Percentiles rank a stretch among this genome's conserved stretches.
Evolutionary conservation across 2,888 invertebrate species (phyloP).

Genomic region (Drosophila monieri): DNA sequence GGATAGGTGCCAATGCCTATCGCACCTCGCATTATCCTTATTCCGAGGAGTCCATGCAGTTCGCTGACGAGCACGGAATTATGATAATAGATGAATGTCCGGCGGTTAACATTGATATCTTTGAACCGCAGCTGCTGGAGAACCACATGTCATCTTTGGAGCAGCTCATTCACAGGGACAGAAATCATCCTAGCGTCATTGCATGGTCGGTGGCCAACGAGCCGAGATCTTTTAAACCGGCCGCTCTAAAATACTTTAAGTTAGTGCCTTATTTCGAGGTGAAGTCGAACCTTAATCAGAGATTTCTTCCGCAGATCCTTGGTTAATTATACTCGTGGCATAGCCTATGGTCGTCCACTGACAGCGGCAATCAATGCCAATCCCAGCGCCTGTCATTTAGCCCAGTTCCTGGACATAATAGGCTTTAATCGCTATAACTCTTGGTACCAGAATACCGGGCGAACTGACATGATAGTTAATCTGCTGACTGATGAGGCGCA

Average conservation of each 20-base stretch:
- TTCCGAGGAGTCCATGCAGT: conserved; percentile 97
- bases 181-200: conserved; percentile 96
- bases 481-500: conserved; percentile 90
- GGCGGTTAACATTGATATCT: conserved; percentile 93
- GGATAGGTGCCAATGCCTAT: conserved; percentile 97
- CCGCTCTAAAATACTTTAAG: conserved; percentile 92
- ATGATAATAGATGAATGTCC: conserved; percentile 98
- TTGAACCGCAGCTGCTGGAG: conserved; percentile 87
- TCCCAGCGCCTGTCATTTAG: conserved; percentile 88
- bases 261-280: conserved; percentile 72
- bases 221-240: conserved; percentile 88
- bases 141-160: conserved; percentile 94
- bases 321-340: conserved; percentile 33
- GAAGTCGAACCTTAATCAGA: not conserved
- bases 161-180: conserved; percentile 95
- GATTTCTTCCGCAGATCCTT: conserved; percentile 9
- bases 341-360: conserved; percentile 87
- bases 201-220: conserved; percentile 99
- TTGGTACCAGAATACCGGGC: conserved; percentile 96
- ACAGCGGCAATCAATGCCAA: conserved; percentile 91
- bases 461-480: conserved; percentile 89
- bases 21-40: conserved; percentile 99
- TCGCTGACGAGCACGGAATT: conserved; percentile 96
- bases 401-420: conserved; percentile 90
- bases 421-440: conserved; percentile 98